These are phyloP conservation scores for Hirudo medicinalis DNA, from an alignment of 1,140 invertebrate genomes.

Conservation along the genomic window DNA sequence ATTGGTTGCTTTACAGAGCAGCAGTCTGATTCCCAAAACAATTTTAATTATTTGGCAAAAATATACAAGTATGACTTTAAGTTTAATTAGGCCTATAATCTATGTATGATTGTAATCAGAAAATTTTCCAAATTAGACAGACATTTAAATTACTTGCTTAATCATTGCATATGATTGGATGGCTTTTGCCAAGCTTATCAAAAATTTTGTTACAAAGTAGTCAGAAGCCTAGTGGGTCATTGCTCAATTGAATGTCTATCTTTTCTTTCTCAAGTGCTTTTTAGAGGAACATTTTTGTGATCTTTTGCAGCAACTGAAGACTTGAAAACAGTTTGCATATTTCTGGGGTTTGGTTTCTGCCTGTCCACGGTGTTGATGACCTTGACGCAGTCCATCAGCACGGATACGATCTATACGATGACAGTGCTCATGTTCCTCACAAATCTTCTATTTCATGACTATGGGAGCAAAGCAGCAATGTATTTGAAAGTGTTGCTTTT, in stretches of 20 bases:
- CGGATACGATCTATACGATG: constrained; percentile 88
- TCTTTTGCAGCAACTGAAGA: constrained; percentile 24
- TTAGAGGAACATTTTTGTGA: neutral
- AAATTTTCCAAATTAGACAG: no score
- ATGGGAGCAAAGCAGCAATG: constrained; percentile 60
- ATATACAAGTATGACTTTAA: neutral
- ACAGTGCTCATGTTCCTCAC: constrained; percentile 70
- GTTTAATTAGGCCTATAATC: neutral
- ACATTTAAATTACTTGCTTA: neutral
- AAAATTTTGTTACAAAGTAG: neutral
- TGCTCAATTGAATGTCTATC: neutral
- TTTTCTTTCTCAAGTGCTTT: neutral
- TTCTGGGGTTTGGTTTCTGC: constrained; percentile 66
- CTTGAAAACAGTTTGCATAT: constrained; percentile 47
- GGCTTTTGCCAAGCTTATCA: neutral
- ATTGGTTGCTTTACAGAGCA: neutral
- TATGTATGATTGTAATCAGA: no score
- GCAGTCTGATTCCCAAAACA: neutral
- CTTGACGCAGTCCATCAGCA: constrained; percentile 84
- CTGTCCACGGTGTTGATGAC: constrained; percentile 83
- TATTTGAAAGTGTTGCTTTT: constrained; percentile 25
- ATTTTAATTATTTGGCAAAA: neutral
- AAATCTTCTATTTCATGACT: constrained; percentile 78
- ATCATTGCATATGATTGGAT: neutral
- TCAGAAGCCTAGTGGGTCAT: neutral